Evolutionary conservation across 2,888 invertebrate species (phyloP).

Genomic region (Folsomia manolachei): DNA sequence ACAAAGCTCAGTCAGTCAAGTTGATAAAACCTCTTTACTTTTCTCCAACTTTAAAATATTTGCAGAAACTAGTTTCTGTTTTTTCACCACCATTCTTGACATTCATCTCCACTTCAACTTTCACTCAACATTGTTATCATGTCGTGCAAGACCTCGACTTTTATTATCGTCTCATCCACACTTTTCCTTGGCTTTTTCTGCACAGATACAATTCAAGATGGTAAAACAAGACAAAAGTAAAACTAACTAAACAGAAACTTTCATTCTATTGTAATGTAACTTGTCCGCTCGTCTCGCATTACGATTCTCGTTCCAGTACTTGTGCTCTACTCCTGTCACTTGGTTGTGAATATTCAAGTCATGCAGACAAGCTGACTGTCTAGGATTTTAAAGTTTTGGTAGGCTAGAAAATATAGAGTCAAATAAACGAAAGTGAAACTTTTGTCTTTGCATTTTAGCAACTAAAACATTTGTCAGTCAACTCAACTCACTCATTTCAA

Average conservation of each 20-base stretch:
- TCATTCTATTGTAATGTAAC: not conserved
- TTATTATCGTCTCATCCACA: conserved; percentile 8
- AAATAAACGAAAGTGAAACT: not conserved
- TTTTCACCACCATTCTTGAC: not conserved
- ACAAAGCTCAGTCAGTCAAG: not conserved
- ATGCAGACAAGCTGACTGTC: not conserved
- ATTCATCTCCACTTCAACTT: not conserved
- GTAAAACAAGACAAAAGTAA: not conserved
- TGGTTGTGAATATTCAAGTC: not conserved
- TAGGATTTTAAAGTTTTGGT: not conserved
- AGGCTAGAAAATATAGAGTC: not conserved
- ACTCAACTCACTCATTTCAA: not conserved
- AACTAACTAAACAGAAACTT: not conserved
- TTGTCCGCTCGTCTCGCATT: not conserved
- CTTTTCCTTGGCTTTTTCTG: conserved; percentile 4
- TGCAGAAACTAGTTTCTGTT: too few relatives aligned
- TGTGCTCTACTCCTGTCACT: conserved; percentile 1
- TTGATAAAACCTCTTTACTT: not conserved
- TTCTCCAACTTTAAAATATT: not conserved
- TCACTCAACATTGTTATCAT: conserved; percentile 7
- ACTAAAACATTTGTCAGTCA: conserved; percentile 16
- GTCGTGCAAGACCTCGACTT: conserved; percentile 9
- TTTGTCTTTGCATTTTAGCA: conserved; percentile 1
- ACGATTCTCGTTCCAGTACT: too few relatives aligned
- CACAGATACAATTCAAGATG: not conserved